Evolutionary conservation across 2,113 vertebrate species (phyloP).

Genomic region (Vombatus ursinus): DNA sequence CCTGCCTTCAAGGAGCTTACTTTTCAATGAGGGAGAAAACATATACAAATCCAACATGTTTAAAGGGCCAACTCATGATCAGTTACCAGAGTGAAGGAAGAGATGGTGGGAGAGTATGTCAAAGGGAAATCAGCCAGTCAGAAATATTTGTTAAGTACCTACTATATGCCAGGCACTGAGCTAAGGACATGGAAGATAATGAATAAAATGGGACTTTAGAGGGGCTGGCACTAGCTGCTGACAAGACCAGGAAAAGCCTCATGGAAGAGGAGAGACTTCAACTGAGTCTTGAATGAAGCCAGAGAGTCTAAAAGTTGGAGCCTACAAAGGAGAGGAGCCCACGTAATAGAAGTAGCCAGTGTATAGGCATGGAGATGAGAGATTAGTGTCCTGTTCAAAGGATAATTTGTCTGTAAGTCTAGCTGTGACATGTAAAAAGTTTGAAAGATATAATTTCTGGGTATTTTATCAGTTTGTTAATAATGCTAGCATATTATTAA

Average conservation of each 20-base stretch:
- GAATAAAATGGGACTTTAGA: background rate
- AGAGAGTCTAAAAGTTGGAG: background rate
- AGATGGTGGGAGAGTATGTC: background rate
- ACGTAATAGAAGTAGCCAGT: background rate
- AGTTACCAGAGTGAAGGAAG: background rate
- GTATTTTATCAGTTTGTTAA: too few relatives aligned
- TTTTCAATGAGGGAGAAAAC: background rate
- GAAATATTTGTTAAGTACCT: background rate
- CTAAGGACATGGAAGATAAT: too few relatives aligned
- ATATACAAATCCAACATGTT: background rate
- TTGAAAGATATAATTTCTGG: too few relatives aligned
- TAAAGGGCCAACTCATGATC: background rate
- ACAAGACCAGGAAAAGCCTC: background rate
- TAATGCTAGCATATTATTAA: too few relatives aligned
- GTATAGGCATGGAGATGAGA: background rate
- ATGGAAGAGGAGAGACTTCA: background rate
- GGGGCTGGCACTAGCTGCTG: too few relatives aligned
- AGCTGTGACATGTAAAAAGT: too few relatives aligned
- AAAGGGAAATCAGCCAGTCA: background rate
- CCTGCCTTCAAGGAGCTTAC: background rate
- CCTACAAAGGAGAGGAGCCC: too few relatives aligned
- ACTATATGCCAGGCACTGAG: background rate
- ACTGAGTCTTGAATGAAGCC: background rate
- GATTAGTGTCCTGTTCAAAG: background rate
- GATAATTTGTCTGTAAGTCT: too few relatives aligned